Evolutionary conservation across 2,113 vertebrate species (phyloP), one percentile per base, ranked within the genome.

Genomic region (Capreolus pygargus): DNA sequence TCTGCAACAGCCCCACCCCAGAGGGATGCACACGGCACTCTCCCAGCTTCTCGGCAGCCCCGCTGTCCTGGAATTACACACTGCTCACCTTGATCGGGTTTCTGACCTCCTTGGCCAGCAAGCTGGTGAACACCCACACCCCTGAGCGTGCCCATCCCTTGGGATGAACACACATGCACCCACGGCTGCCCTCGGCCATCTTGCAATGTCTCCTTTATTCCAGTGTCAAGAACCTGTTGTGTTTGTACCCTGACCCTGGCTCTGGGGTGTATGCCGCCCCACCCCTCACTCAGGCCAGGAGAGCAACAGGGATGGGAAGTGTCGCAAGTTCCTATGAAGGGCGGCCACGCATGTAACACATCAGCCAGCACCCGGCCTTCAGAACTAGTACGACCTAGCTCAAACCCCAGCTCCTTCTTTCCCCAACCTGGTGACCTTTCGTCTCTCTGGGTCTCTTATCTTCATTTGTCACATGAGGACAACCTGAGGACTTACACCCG

Each of bases 291-390:
- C 16, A 27, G 39, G 2, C 90, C 1, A 39, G 43, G 54, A 67
- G 16, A 87, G 61, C n/a, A 81, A 33, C 43, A 0, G 0, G 67
- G 33, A 76, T 52, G 27, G 95, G 92, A 98, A 98, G 87, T 98
- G 95, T 78, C 1, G n/a, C 90, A 97, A 98, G 96, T 97, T 97
- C 98, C 97, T 86, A 8, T 2, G 74, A 74, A 89, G 81, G 67
- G 58, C 23, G 61, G 50, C 60, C 3, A 0, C 13, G 4, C 4
- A 0, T 30, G 13, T 1, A n/a, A 28, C n/a, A 0, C 39, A 1
- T 45, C 1, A 0, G 83, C 67, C 11, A 89, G 23, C 33, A 3
- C 27, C 1, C 2, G 2, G 43, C 43, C 76, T 8, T 2, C 1
- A 3, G 61, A 58, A 6, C 54, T 15, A 21, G 27, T 5, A 33